Evolutionary conservation across 2,797 vertebrate species (phyloP).

Genomic region (Tangara arthus): DNA sequence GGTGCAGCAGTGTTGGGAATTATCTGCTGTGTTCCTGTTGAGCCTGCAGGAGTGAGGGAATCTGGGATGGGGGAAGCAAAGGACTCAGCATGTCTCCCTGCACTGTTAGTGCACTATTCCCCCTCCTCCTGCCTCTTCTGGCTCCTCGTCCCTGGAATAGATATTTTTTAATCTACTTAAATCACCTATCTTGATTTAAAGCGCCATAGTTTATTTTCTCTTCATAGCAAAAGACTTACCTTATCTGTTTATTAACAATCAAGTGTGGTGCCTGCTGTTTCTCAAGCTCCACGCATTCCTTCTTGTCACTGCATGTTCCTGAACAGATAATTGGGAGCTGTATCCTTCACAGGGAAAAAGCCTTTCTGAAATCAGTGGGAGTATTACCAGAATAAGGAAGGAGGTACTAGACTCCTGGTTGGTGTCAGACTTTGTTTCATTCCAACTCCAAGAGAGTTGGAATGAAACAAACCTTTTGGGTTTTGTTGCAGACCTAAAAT

Average conservation of each 20-base stretch:
- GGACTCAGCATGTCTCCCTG: background rate
- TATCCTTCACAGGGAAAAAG: background rate
- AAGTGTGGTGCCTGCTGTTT: background rate
- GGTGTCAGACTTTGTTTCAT: background rate
- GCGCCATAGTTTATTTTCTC: background rate
- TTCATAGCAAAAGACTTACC: background rate
- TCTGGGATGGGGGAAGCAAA: background rate
- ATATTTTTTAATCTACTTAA: background rate
- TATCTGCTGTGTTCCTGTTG: background rate
- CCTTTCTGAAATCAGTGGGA: background rate
- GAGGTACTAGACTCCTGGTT: background rate
- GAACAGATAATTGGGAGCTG: background rate
- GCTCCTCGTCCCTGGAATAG: background rate
- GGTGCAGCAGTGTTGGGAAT: background rate
- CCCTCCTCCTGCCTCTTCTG: background rate
- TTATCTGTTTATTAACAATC: slow-evolving; percentile 25
- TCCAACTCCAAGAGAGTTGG: background rate
- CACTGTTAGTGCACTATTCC: background rate
- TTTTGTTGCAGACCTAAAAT: background rate
- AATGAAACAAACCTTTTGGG: background rate
- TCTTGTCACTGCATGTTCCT: background rate
- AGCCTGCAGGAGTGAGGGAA: background rate
- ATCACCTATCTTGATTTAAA: background rate
- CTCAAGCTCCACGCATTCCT: background rate
- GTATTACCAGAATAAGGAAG: background rate